A percentile compares a stretch with the other conserved stretches of the same genome.
Evolutionary conservation across 2,888 invertebrate species (phyloP).

Genomic region (Dicranocentrus wangi): DNA sequence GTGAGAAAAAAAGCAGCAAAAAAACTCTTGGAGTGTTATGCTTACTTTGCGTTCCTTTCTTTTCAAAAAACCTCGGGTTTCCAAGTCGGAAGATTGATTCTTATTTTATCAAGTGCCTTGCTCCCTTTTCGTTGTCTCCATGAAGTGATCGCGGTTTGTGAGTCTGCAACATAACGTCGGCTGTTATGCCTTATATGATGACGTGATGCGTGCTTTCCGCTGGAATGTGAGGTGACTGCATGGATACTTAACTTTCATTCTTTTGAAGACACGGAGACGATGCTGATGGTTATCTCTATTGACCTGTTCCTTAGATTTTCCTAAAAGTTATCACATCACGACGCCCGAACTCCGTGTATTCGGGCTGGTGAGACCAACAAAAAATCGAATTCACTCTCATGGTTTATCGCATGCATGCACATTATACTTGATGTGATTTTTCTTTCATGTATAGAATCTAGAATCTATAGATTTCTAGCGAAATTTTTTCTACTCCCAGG

Average conservation of each 20-base stretch:
- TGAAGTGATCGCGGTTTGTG: not conserved
- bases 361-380: not conserved
- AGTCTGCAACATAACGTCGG: not conserved
- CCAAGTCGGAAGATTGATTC: constrained; percentile 51
- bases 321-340: not conserved
- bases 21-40: constrained; percentile 6
- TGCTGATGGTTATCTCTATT: constrained; percentile 47
- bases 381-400: constrained; percentile 9
- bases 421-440: constrained; percentile 2
- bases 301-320: constrained; percentile 25
- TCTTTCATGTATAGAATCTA: not conserved
- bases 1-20: not conserved
- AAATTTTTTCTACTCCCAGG: no score
- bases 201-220: not conserved
- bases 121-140: constrained; percentile 3
- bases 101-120: constrained; percentile 51
- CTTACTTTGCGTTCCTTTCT: constrained; percentile 2
- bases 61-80: constrained; percentile 12
- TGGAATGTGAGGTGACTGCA: constrained; percentile 1
- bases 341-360: not conserved
- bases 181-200: constrained; percentile 18
- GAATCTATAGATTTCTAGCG: not conserved
- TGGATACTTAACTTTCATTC: constrained; percentile 20
- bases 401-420: constrained; percentile 17
- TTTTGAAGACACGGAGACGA: constrained; percentile 17